Conservation (phyloP, 2,888 invertebrate species). For the Venusia cambrica region DNA sequence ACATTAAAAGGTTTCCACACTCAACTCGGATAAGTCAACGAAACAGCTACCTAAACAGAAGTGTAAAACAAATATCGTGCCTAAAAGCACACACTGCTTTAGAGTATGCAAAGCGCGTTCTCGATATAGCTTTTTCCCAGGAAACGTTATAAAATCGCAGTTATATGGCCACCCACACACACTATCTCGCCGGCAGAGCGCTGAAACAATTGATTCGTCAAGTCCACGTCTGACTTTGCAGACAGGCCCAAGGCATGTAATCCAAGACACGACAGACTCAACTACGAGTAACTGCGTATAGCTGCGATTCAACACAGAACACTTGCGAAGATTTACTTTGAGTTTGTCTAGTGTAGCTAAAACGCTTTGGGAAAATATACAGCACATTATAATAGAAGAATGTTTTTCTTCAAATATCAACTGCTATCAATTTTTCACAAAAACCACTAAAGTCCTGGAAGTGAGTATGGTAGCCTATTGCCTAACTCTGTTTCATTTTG, state of each 20-base stretch:
- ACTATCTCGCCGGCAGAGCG: slow-evolving; percentile 28
- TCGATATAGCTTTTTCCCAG: slow-evolving; percentile 27
- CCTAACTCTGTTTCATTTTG: too few relatives aligned
- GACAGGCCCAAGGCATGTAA: slow-evolving; percentile 27
- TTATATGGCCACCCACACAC: slow-evolving; percentile 28
- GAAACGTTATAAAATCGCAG: slow-evolving; percentile 20
- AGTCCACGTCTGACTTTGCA: slow-evolving; percentile 41
- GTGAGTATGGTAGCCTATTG: too few relatives aligned
- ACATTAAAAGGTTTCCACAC: slow-evolving; percentile 11
- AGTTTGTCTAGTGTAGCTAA: too few relatives aligned
- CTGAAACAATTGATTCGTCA: slow-evolving; percentile 63
- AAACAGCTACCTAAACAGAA: slow-evolving; percentile 20
- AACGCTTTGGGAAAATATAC: too few relatives aligned
- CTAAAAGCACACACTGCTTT: slow-evolving; percentile 19
- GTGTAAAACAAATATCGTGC: slow-evolving; percentile 21
- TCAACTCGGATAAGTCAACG: slow-evolving; percentile 1
- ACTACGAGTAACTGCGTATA: too few relatives aligned
- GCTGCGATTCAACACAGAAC: too few relatives aligned
- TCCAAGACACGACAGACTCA: too few relatives aligned
- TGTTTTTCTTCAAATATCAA: too few relatives aligned
- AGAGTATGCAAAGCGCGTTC: slow-evolving; percentile 21
- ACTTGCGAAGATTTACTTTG: too few relatives aligned
- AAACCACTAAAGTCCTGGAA: too few relatives aligned
- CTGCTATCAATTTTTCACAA: too few relatives aligned
- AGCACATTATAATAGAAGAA: too few relatives aligned